phyloP scores from a whole-genome alignment of 2,888 invertebrate genomes.

The Rhagophthalmus giganteus region DNA sequence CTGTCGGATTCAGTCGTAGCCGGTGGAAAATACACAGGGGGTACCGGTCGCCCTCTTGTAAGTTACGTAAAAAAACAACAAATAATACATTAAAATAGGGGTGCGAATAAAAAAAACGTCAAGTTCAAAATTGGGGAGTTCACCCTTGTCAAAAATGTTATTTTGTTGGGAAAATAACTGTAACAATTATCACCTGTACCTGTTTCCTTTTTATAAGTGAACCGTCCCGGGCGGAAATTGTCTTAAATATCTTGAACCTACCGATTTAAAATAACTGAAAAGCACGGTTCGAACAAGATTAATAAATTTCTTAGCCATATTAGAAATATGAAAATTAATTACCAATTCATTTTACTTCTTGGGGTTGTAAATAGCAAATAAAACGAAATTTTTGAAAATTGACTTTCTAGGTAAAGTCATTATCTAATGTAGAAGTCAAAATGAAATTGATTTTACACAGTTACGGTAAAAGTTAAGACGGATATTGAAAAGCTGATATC shows the following conservation, averaged over 20 bases:
- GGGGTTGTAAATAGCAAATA: no score
- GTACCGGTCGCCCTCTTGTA: constrained; percentile 34
- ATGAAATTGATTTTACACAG: constrained; percentile 9
- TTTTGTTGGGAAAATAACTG: not conserved
- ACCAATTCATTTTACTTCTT: no score
- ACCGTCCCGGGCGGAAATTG: no score
- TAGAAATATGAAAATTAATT: no score
- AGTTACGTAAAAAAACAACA: constrained; percentile 28
- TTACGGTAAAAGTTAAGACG: constrained; percentile 11
- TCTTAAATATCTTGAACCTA: no score
- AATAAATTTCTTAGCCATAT: no score
- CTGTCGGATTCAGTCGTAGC: constrained; percentile 29
- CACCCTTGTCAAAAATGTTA: constrained; percentile 10
- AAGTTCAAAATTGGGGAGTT: constrained; percentile 11
- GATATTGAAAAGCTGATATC: constrained; percentile 16
- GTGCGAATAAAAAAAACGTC: constrained; percentile 15
- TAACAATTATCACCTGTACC: not conserved
- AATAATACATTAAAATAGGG: constrained; percentile 25
- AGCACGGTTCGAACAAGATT: no score
- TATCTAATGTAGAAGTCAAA: no score
- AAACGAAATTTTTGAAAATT: no score
- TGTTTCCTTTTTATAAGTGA: not conserved
- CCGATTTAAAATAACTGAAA: no score
- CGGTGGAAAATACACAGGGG: constrained; percentile 32
- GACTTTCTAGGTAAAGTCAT: no score